Evolutionary conservation across 1,140 invertebrate genomes (phyloP).

Genomic region (Calosoma granatense): DNA sequence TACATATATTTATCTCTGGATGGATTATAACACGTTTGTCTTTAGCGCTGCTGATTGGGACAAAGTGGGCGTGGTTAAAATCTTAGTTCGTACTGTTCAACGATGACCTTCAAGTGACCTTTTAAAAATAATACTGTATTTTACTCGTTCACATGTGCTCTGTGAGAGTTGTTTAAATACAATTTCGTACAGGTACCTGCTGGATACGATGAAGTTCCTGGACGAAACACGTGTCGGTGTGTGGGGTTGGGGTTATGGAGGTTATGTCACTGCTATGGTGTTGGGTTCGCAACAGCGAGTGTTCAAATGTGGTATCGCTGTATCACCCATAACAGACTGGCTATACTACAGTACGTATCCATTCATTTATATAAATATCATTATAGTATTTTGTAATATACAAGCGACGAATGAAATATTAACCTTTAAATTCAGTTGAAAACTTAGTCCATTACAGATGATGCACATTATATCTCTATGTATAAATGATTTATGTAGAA

Average conservation of each 20-base stretch:
- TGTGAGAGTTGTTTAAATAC: constrained; percentile 2
- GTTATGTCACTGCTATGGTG: constrained; percentile 83
- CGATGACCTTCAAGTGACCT: too few species aligned
- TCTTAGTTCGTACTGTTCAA: too few species aligned
- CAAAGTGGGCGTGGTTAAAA: too few species aligned
- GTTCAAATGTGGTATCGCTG: constrained; percentile 84
- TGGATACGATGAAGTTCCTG: constrained; percentile 72
- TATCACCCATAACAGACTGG: constrained; percentile 92
- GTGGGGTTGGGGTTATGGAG: constrained; percentile 97
- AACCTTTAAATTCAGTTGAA: too few species aligned
- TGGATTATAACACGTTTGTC: not conserved
- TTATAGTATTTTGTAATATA: too few species aligned
- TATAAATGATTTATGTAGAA: too few species aligned
- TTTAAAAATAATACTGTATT: too few species aligned
- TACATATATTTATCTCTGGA: not conserved
- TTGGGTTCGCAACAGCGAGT: constrained; percentile 74
- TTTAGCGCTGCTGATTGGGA: too few species aligned
- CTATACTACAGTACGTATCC: constrained; percentile 85
- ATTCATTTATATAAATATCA: too few species aligned
- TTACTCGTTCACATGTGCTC: not conserved
- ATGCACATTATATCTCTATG: too few species aligned
- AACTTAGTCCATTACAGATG: too few species aligned
- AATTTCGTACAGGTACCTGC: constrained; percentile 51
- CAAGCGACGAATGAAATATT: too few species aligned
- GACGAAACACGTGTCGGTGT: constrained; percentile 79